These are phyloP conservation scores for Entomobrya multifasciata DNA, from an alignment of 2,888 invertebrate genomes.

Conservation along the genomic window DNA sequence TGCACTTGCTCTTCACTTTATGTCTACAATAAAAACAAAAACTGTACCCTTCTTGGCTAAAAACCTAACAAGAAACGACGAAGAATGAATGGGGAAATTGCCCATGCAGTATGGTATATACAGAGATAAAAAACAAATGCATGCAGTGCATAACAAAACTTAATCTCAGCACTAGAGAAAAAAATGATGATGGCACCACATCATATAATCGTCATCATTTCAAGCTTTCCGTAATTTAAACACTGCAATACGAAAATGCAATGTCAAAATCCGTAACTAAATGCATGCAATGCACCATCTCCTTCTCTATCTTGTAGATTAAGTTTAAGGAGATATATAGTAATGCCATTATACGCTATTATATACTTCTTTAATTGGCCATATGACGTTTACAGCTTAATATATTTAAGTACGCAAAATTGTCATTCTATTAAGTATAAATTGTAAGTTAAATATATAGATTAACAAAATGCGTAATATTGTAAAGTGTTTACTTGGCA, in stretches of 20 bases:
- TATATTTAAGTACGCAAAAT: too few relatives aligned
- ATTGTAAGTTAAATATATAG: too few relatives aligned
- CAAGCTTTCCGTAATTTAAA: conserved; percentile 41
- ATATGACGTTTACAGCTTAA: too few relatives aligned
- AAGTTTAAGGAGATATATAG: too few relatives aligned
- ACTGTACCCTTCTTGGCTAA: conserved; percentile 46
- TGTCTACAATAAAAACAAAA: neutral
- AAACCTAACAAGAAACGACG: conserved; percentile 57
- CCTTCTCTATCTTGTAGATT: too few relatives aligned
- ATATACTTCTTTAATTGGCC: too few relatives aligned
- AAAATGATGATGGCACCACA: conserved; percentile 30
- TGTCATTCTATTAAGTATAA: too few relatives aligned
- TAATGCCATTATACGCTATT: too few relatives aligned
- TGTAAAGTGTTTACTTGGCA: too few relatives aligned
- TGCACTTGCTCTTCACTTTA: conserved; percentile 53
- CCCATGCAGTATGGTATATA: neutral
- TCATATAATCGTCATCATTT: conserved; percentile 7
- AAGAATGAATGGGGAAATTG: conserved; percentile 52
- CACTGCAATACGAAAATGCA: neutral
- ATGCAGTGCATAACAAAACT: conserved; percentile 27
- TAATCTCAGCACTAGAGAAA: conserved; percentile 17
- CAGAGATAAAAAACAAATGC: too few relatives aligned
- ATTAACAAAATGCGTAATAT: too few relatives aligned
- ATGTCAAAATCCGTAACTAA: conserved; percentile 42
- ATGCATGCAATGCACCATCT: too few relatives aligned